Base-by-base conservation (phyloP, 2,888 invertebrate species). In the Carpatolechia fugitivella region DNA sequence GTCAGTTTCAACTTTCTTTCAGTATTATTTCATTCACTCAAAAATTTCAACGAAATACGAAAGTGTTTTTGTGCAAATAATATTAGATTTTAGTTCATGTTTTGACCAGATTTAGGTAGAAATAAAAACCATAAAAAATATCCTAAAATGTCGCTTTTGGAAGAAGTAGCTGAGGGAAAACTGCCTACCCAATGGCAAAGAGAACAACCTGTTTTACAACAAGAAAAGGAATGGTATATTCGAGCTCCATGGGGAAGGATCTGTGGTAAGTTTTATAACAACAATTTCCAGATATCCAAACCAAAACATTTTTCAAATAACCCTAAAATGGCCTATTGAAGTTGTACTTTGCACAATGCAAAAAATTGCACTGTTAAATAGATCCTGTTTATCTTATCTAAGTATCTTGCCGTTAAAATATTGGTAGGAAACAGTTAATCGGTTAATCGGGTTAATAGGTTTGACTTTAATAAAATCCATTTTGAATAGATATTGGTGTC, bases 221-320 rank as follows among this genome's bases (percentile, higher is more conserved):
- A 41, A 3, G 40, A 41, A 5, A 86, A 85, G 20, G 86, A 89
- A 63, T 89, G 89, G 89, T 90, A 68, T 65, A 85, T 89, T 18
- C 70, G 85, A 66, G 86, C 74, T 0, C 89, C 89, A 0, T 89
- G 89, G 89, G 89, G 90, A 10, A 73, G 74, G 60, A 71, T 89
- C 60, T 82, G 80, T 55, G 71, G 90, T 89, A 72, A 83, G 87
- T 80, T 60, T 3, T 50, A 30, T 29, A 8, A 1, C 14, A 11
- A 13, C 8, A 40, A 7, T 31, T 30, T n/a, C n/a, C n/a, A n/a
- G n/a, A n/a, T n/a, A n/a, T n/a, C n/a, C n/a, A n/a, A n/a, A n/a
- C n/a, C n/a, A n/a, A n/a, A n/a, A n/a, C n/a, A n/a, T n/a, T n/a
- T n/a, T n/a, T n/a, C n/a, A n/a, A n/a, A 35, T 35, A 35, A 35